Base-by-base conservation (phyloP, 2,113 vertebrate species). In the Elgaria multicarinata region DNA sequence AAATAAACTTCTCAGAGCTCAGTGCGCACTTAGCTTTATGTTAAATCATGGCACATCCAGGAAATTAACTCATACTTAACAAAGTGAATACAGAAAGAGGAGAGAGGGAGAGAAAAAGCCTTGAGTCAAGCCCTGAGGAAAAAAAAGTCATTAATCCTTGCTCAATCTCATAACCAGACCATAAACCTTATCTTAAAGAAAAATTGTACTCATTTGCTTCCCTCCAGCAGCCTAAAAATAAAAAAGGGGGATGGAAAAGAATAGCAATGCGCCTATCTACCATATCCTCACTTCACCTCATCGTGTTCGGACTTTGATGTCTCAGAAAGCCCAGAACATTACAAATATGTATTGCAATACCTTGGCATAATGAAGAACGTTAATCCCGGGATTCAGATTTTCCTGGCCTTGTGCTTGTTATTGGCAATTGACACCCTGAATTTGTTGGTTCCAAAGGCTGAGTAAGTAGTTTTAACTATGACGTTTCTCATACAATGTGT, bases 361-460 rank as follows among this genome's bases (percentile, higher is more conserved):
- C 50, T 78, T 87, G 86, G 80, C 72, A 71, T 44, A 71, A 84
- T 53, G 28, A n/a, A 20, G 46, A 46, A 77, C 44, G 36, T 83
- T 87, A 64, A 78, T 87, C 74, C 36, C 58, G n/a, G 36, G 88
- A 89, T 44, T 87, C 74, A 87, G 50, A 84, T 84, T 91, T 91
- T 91, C 86, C 85, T 79, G 74, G 80, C 74, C 53, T 91, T 83
- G 33, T 62, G 14, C 22, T 79, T 71, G 3, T 84, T 87, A 46
- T 24, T 76, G 89, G 78, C 58, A 67, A 66, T 55, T 91, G 80
- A 71, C 39, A 87, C 44, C 76, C 31, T 36, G 64, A 44, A 58
- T 76, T 44, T 58, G 22, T 44, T 67, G n/a, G 36, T 58, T 91
- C 81, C 62, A 91, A 83, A n/a, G 6, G 33, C 36, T 71, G 53